Evolutionary conservation across 1,140 invertebrate species (phyloP), one percentile per base, ranked within the genome.

Genomic region (Bombyx mandarina): DNA sequence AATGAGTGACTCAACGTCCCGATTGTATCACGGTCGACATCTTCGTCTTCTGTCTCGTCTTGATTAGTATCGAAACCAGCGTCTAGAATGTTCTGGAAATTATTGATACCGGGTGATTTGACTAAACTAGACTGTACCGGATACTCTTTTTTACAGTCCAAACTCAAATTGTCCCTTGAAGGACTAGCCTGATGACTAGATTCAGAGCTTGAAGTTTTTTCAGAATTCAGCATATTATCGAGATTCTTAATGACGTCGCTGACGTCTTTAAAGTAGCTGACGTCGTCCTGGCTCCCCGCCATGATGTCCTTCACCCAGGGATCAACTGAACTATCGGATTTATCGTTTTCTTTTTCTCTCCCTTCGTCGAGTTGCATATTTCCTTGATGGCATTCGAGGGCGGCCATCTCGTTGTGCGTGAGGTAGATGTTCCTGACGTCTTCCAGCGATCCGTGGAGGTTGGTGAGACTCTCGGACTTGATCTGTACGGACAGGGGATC

Each of bases 191-290:
- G 88, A 54, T 89, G 85, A 63, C 88, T 90, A 5, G 90, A 91
- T 62, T 90, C 89, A 0, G 90, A 90, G 56, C 90, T 91, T 5
- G 90, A 91, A 5, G 89, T 90, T 62, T 90, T 91, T 63, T 92
- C 91, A 7, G 89, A 88, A 51, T 90, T 91, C 18, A 92, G 73
- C 64, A 90, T 91, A 67, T 91, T 90, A 79, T 92, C 91, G 51
- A 92, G 82, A 79, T 91, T 90, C 74, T 89, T 90, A 43, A 92
- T 92, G n/a, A 91, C 90, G 66, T 92, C 90, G 45, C 90, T 91
- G 48, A 92, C 89, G 58, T 91, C 89, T 71, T 86, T 88, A 45
- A 90, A 90, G 64, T 91, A 91, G 52, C 86, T 89, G 59, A 89
- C 88, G 57, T 89, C 89, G 58, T 89, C 89, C 22, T 86, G 83